Percentiles rank a stretch among this genome's conserved stretches.
Conservation (phyloP, 2,113 vertebrate genomes). For the Anguilla rostrata region DNA sequence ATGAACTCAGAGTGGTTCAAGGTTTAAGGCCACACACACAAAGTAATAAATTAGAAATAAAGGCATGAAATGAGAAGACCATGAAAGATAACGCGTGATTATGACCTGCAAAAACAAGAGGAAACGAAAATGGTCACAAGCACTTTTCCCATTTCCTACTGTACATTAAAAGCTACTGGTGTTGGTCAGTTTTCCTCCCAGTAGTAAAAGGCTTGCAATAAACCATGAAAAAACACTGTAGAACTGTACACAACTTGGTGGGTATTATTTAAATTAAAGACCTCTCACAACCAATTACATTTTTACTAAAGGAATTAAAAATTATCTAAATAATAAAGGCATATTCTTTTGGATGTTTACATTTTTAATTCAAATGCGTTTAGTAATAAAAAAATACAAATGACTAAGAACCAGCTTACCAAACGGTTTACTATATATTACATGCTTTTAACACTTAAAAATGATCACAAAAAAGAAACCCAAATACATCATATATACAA, state of each 20-base stretch:
- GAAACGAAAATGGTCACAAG: background rate
- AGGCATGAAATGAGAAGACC: background rate
- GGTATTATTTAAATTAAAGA: too few species aligned
- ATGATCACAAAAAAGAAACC: slow-evolving; percentile 68
- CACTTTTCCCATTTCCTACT: too few species aligned
- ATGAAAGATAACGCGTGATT: slow-evolving; percentile 33
- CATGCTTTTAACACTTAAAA: slow-evolving; percentile 81
- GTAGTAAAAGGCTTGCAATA: too few species aligned
- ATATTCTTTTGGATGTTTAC: slow-evolving; percentile 25
- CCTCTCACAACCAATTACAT: too few species aligned
- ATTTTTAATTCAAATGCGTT: slow-evolving; percentile 70
- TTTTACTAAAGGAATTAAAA: background rate
- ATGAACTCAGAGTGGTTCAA: background rate
- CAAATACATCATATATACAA: slow-evolving; percentile 85
- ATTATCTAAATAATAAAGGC: slow-evolving; percentile 13
- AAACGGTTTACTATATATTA: slow-evolving; percentile 91
- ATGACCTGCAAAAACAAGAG: background rate
- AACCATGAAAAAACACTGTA: background rate
- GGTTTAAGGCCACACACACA: background rate
- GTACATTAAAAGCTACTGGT: too few species aligned
- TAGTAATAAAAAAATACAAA: slow-evolving; percentile 78
- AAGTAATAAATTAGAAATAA: background rate
- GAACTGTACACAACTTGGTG: too few species aligned
- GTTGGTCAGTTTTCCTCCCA: too few species aligned
- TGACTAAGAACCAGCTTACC: slow-evolving; percentile 96